Conservation (phyloP, 2,113 vertebrate genomes). For the Takifugu bimaculatus region DNA sequence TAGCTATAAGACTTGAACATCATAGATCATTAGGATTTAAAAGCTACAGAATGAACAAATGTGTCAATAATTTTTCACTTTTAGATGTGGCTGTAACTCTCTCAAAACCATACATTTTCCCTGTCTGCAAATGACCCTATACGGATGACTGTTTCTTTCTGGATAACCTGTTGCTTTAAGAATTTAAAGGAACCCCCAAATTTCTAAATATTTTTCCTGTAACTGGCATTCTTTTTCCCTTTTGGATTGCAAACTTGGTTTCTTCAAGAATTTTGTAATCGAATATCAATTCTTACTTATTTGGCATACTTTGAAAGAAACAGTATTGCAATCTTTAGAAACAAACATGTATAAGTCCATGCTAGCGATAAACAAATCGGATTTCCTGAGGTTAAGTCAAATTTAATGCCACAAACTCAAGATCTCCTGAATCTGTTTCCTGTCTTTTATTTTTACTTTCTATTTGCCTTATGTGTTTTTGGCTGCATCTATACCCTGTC, state of each 20-base stretch:
- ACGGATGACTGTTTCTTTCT: conserved; percentile 16
- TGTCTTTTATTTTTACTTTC: not conserved
- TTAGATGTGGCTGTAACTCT: conserved; percentile 15
- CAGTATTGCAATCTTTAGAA: too few species aligned
- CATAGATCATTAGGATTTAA: conserved; percentile 50
- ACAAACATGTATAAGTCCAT: too few species aligned
- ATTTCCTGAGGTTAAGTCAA: too few species aligned
- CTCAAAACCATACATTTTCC: not conserved
- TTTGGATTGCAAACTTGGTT: too few species aligned
- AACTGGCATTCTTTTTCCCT: too few species aligned
- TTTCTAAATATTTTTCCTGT: not conserved
- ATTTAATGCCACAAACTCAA: too few species aligned
- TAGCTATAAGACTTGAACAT: conserved; percentile 23
- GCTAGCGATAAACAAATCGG: too few species aligned
- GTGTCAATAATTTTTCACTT: conserved; percentile 39
- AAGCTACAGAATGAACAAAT: conserved; percentile 31
- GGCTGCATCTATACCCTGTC: conserved; percentile 2
- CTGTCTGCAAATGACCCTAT: conserved; percentile 19
- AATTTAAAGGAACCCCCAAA: not conserved
- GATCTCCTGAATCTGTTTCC: not conserved
- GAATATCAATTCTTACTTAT: too few species aligned
- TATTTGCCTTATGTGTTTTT: not conserved
- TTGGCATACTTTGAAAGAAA: too few species aligned
- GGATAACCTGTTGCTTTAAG: conserved; percentile 5
- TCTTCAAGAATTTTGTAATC: too few species aligned